A percentile compares a stretch with the other conserved stretches of the same genome.
These are phyloP conservation scores for Xiphophorus maculatus DNA, from an alignment of 2,113 vertebrate species.

Conservation along the genomic window DNA sequence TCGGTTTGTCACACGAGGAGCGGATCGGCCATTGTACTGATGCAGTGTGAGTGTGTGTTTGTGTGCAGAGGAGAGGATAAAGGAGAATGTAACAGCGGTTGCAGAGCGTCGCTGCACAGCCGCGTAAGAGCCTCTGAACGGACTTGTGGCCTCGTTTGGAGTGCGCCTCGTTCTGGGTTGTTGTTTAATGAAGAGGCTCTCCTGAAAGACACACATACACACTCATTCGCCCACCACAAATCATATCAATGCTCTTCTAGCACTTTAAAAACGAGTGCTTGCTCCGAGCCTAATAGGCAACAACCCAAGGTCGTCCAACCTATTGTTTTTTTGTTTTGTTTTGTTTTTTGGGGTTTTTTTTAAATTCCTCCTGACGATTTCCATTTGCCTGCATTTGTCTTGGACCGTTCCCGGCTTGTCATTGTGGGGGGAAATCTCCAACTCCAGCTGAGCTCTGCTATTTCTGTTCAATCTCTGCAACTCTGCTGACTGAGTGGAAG, in stretches of 20 bases:
- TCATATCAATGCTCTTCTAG: slow-evolving; percentile 55
- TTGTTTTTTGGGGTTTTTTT: not conserved
- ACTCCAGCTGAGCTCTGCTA: slow-evolving; percentile 48
- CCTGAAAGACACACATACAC: slow-evolving; percentile 37
- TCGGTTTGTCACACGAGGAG: slow-evolving; percentile 37
- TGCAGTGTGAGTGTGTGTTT: slow-evolving; percentile 30
- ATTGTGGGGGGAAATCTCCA: slow-evolving; percentile 61
- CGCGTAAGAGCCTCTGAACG: slow-evolving; percentile 67
- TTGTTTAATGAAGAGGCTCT: slow-evolving; percentile 70
- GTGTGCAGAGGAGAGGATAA: slow-evolving; percentile 53
- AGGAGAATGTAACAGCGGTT: slow-evolving; percentile 66
- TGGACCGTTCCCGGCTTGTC: slow-evolving; percentile 48
- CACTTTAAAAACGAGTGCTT: slow-evolving; percentile 48
- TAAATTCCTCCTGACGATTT: slow-evolving; percentile 48
- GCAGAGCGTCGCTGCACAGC: slow-evolving; percentile 50
- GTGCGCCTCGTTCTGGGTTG: slow-evolving; percentile 57
- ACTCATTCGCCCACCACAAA: slow-evolving; percentile 44
- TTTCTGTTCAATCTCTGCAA: slow-evolving; percentile 47
- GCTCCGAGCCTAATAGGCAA: slow-evolving; percentile 43
- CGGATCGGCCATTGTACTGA: slow-evolving; percentile 39
- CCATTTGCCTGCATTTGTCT: slow-evolving; percentile 37
- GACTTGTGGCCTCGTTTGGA: slow-evolving; percentile 76
- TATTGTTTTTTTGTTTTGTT: slow-evolving; percentile 17
- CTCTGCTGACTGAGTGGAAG: slow-evolving; percentile 67
- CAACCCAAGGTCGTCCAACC: slow-evolving; percentile 58